Conservation (phyloP, 2,113 vertebrate species). For the Syrmaticus mikado region DNA sequence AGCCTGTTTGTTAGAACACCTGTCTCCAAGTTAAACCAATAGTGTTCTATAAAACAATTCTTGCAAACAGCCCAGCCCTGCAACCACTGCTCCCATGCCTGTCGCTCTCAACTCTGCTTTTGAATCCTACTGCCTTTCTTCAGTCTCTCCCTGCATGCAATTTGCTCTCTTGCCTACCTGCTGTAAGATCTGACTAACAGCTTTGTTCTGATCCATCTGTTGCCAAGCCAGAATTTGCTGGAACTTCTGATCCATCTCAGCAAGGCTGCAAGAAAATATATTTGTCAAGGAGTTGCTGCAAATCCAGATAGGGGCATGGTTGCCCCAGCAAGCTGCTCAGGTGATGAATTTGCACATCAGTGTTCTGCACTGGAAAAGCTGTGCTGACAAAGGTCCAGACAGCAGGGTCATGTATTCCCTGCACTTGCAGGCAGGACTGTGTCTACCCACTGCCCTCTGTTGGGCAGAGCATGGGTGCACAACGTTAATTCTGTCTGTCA, state of each 20-base stretch:
- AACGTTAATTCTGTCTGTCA: not conserved
- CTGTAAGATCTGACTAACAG: conserved; percentile 89
- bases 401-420: accelerated
- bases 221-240: conserved; percentile 91
- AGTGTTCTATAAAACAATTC: not conserved
- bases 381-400: not conserved
- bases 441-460: not conserved
- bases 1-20: not conserved
- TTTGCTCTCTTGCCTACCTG: conserved; percentile 81
- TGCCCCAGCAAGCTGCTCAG: not conserved
- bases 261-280: conserved; percentile 80
- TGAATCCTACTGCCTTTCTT: not conserved
- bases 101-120: not conserved
- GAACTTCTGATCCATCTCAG: conserved; percentile 88
- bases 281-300: not conserved
- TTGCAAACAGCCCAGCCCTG: not conserved
- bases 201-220: conserved; percentile 93
- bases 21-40: not conserved
- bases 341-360: not conserved
- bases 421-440: not conserved
- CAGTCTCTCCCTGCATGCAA: accelerated
- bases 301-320: not conserved
- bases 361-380: not conserved
- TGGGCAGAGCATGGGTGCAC: not conserved
- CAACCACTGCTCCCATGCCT: not conserved